Conservation (phyloP, 1,140 invertebrate species). For the Condylostylus longicornis region DNA sequence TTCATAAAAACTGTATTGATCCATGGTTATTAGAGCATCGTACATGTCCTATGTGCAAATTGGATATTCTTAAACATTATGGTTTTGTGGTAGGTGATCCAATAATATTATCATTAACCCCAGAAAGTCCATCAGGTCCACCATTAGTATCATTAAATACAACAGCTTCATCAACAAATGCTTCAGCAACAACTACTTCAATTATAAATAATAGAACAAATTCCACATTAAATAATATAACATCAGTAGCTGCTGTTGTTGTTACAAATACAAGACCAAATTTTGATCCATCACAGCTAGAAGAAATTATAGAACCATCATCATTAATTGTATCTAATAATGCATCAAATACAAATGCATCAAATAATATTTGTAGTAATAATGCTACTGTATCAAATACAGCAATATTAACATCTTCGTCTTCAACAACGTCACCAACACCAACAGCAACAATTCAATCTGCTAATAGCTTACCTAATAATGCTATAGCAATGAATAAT, state of each 20-base stretch:
- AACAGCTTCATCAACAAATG: conserved; percentile 1
- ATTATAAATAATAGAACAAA: neutral
- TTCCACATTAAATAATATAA: no score
- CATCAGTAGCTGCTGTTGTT: neutral
- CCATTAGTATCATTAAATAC: neutral
- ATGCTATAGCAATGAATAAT: no score
- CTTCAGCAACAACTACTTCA: neutral
- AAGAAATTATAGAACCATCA: neutral
- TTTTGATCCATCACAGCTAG: conserved; percentile 1
- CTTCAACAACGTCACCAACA: no score
- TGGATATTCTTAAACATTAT: conserved; percentile 86
- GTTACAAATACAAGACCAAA: conserved; percentile 2
- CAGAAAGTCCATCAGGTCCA: conserved; percentile 16
- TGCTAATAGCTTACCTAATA: no score
- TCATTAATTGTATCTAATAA: neutral
- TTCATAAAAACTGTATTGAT: conserved; percentile 88
- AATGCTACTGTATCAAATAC: no score
- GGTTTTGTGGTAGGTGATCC: conserved; percentile 60
- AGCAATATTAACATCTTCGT: no score
- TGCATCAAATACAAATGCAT: conserved; percentile 1
- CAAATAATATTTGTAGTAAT: neutral
- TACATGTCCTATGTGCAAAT: conserved; percentile 91
- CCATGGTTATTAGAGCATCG: conserved; percentile 85
- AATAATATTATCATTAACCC: conserved; percentile 25
- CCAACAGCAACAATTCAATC: no score